phyloP scores from a whole-genome alignment of 2,888 invertebrate genomes.

The Platycheirus rosarum region DNA sequence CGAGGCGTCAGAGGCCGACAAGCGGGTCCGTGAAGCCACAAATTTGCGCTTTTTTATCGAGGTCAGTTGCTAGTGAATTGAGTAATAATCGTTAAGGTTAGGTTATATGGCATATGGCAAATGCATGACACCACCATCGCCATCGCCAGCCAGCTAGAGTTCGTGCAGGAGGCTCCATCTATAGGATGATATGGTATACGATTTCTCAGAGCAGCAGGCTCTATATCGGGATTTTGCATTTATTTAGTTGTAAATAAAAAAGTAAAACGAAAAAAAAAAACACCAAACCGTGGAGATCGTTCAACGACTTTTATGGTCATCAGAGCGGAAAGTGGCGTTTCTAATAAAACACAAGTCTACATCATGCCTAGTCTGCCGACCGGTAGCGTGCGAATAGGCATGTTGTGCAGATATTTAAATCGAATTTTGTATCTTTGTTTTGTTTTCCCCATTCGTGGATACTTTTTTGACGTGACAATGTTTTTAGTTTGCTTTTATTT shows the following conservation, averaged over 20 bases:
- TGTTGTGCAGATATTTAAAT: slow-evolving; percentile 61
- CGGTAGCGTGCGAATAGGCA: slow-evolving; percentile 29
- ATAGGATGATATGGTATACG: slow-evolving; percentile 16
- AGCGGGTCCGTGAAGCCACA: slow-evolving; percentile 54
- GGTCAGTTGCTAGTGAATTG: slow-evolving; percentile 72
- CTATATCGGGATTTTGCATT: slow-evolving; percentile 52
- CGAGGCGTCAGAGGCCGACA: background rate
- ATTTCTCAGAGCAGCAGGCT: slow-evolving; percentile 28
- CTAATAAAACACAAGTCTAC: slow-evolving; percentile 55
- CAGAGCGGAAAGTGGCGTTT: slow-evolving; percentile 73
- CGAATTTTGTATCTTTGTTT: slow-evolving; percentile 43
- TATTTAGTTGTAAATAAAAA: slow-evolving; percentile 38
- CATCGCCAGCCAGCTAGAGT: slow-evolving; percentile 9
- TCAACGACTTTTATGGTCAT: slow-evolving; percentile 75
- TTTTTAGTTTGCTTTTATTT: slow-evolving; percentile 18
- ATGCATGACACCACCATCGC: slow-evolving; percentile 62
- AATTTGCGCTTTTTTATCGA: slow-evolving; percentile 74
- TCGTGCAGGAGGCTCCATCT: slow-evolving; percentile 45
- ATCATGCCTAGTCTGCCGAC: slow-evolving; percentile 3
- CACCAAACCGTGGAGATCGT: slow-evolving; percentile 65
- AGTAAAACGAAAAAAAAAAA: slow-evolving; percentile 30
- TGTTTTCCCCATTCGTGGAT: slow-evolving; percentile 53
- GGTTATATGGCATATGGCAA: slow-evolving; percentile 69
- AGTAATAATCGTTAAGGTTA: slow-evolving; percentile 74
- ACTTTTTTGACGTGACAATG: slow-evolving; percentile 44